Evolutionary conservation across 2,888 invertebrate genomes (phyloP).

Genomic region (Nezara viridula): DNA sequence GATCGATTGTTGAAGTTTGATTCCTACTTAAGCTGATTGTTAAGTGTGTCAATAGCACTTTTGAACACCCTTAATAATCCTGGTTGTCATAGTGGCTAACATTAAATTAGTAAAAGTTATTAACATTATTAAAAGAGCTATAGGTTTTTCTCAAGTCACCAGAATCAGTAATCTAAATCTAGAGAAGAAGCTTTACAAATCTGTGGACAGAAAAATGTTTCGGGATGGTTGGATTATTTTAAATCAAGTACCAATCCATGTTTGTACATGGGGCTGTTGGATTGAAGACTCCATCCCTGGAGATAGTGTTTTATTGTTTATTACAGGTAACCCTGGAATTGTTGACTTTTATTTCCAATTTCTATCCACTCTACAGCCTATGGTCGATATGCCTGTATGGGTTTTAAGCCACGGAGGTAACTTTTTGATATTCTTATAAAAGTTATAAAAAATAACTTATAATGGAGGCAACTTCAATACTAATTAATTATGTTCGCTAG

Average conservation of each 20-base stretch:
- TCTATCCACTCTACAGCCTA: conserved; percentile 76
- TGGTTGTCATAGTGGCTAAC: background rate
- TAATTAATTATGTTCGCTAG: conserved; percentile 10
- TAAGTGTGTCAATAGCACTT: background rate
- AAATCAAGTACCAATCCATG: conserved; percentile 79
- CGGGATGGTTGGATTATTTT: conserved; percentile 68
- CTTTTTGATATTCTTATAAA: conserved; percentile 63
- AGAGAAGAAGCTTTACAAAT: background rate
- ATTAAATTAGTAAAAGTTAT: background rate
- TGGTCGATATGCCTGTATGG: conserved; percentile 82
- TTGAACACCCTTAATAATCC: background rate
- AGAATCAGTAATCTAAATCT: background rate
- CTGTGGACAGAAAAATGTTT: conserved; percentile 53
- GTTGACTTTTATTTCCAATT: conserved; percentile 86
- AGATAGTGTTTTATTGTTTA: conserved; percentile 77
- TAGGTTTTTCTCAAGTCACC: background rate
- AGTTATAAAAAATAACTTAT: too few relatives aligned
- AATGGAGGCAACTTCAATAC: too few relatives aligned
- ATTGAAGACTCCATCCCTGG: conserved; percentile 75
- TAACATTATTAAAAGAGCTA: background rate
- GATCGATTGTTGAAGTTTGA: background rate
- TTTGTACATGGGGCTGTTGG: conserved; percentile 81
- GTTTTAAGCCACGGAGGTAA: conserved; percentile 88
- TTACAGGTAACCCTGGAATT: conserved; percentile 92
- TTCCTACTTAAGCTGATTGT: background rate